Conservation (phyloP, 64 coral and sea anemone species). For the Anthopleura sola region DNA sequence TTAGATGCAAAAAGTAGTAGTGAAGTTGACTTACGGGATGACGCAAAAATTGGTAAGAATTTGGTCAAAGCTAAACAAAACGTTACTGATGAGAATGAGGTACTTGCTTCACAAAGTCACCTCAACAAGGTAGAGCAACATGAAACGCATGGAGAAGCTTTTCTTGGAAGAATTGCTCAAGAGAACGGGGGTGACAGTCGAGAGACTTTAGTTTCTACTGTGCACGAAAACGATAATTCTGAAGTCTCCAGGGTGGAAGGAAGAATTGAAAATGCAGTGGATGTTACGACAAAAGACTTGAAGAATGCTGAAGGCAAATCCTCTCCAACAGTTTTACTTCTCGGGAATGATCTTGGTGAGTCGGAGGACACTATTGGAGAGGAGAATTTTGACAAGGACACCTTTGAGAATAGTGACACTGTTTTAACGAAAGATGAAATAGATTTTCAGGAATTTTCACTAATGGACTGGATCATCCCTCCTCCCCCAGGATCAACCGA, state of each 20-base stretch:
- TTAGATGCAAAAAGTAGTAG: background rate
- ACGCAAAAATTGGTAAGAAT: background rate
- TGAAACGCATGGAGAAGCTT: background rate
- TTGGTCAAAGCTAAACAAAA: background rate
- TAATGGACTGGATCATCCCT: constrained; percentile 71
- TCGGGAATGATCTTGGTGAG: constrained; percentile 11
- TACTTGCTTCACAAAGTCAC: background rate
- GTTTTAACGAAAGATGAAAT: background rate
- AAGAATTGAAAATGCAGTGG: background rate
- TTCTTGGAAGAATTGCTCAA: background rate
- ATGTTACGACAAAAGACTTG: background rate
- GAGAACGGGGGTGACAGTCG: background rate
- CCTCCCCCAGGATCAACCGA: constrained; percentile 59
- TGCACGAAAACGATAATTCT: background rate
- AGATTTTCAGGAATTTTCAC: constrained; percentile 21
- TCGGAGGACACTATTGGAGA: constrained; percentile 21
- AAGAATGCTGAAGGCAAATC: background rate
- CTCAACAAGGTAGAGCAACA: background rate
- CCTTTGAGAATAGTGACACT: no score
- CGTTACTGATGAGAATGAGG: background rate
- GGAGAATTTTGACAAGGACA: background rate
- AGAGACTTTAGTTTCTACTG: background rate
- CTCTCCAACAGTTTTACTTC: background rate
- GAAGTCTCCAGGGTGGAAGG: background rate
- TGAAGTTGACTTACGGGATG: background rate